Base-by-base conservation (phyloP, 23 tunicate genomes). In the Clavelina lepadiformis region DNA sequence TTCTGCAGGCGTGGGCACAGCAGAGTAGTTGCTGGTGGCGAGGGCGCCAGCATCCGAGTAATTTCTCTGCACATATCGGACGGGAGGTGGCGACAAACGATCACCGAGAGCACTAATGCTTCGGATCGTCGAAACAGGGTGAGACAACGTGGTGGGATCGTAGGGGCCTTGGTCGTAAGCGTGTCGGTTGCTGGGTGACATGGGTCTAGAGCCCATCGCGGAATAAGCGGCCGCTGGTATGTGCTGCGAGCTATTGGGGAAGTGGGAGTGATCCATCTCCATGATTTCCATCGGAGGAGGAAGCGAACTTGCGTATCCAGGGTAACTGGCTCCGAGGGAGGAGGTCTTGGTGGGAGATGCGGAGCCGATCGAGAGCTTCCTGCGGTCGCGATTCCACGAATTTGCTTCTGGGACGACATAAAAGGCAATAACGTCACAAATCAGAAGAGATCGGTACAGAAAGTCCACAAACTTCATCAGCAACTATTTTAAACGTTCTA, bases 381-480 rank as follows among this genome's bases (percentile, higher is more conserved):
- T 57, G 19, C 27, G 24, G 26, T 38, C 63, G 24, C 85, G 65
- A 60, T 71, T 78, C 95, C 95, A 86, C 5, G 95, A 86, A 46
- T 86, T 72, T 33, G 95, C 95, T 78, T 78, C 95, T 86, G 80
- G 25, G 45, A 51, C 33, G 50, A 71, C 49, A 1, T 20, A 56
- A 69, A 57, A 5, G 8, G 20, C 20, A 53, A 53, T n/a, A 13
- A n/a, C 11, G 49, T 15, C 11, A 41, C 49, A 41, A 41, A 44
- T 41, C 15, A 41, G 49, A 41, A 8, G 49, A 41, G 15, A 41
- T 8, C 49, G 15, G 49, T 41, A 8, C 11, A 41, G 11, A 11
- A 41, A 11, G 15, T 41, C 49, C 49, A 8, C 15, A 8, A 11
- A 8, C 49, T 41, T 19, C 25, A 55, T 18, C 22, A 55, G 13